Conservation (phyloP, 2,797 vertebrate genomes). For the Sebastes variabilis region DNA sequence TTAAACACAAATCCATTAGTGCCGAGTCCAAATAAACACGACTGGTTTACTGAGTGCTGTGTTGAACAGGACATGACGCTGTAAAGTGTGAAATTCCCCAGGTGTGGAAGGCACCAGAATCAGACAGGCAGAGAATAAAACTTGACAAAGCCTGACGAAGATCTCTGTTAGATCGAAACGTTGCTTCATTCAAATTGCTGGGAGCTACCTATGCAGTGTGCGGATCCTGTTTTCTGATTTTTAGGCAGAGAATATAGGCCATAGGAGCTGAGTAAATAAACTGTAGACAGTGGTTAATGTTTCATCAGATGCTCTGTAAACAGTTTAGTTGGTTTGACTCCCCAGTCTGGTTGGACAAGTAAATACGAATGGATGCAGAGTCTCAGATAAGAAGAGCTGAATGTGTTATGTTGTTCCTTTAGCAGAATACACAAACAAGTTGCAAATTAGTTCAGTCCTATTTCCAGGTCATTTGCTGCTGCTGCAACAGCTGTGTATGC, state of each 20-base stretch:
- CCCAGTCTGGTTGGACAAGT: neutral
- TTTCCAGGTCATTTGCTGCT: neutral
- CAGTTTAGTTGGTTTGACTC: neutral
- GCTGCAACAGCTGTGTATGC: neutral
- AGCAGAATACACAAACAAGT: neutral
- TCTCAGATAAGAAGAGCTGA: neutral
- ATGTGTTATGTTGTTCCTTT: neutral
- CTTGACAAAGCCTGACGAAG: no score
- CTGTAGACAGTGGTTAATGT: conserved; percentile 59
- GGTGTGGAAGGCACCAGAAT: neutral
- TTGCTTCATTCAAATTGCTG: no score
- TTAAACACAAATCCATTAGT: conserved; percentile 48
- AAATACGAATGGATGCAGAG: neutral
- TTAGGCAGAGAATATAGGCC: conserved; percentile 5
- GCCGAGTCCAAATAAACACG: conserved; percentile 37
- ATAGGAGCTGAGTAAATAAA: conserved; percentile 44
- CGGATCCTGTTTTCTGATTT: no score
- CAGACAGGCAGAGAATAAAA: neutral
- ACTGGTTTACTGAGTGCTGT: conserved; percentile 5
- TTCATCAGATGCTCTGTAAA: conserved; percentile 49
- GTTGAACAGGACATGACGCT: neutral
- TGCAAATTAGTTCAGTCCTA: neutral
- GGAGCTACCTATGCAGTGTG: no score
- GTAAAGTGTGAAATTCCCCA: conserved; percentile 14
- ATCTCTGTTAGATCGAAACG: no score